Percentiles rank a stretch among this genome's conserved stretches.
phyloP scores from a whole-genome alignment of 2,113 vertebrate species.

The Limanda limanda region DNA sequence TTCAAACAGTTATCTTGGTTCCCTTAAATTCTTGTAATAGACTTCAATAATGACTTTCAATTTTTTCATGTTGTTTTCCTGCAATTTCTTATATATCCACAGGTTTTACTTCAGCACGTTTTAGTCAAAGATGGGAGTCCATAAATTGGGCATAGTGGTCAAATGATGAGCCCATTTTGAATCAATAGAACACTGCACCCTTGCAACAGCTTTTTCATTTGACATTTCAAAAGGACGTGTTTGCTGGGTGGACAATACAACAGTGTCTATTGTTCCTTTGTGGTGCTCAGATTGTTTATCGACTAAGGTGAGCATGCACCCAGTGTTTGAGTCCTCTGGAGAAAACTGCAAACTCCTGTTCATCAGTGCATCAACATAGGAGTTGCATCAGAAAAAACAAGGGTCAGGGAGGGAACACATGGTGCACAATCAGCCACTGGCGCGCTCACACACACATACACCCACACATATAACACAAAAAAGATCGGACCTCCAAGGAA shows the following conservation, averaged over 20 bases:
- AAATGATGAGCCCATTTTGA: conserved; percentile 75
- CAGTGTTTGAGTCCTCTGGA: conserved; percentile 49
- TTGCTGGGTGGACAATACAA: conserved; percentile 67
- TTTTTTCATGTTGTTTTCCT: conserved; percentile 40
- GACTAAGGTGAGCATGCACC: conserved; percentile 61
- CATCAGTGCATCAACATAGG: conserved; percentile 48
- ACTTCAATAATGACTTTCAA: conserved; percentile 22
- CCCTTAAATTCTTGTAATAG: conserved; percentile 4
- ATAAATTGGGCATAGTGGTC: conserved; percentile 63
- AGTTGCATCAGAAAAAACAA: conserved; percentile 54
- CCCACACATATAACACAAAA: not conserved
- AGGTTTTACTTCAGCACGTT: conserved; percentile 29
- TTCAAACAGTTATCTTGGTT: conserved; percentile 22
- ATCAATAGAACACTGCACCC: conserved; percentile 70
- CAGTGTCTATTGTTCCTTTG: conserved; percentile 75
- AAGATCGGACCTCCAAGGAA: conserved; percentile 25
- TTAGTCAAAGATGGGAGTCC: conserved; percentile 50
- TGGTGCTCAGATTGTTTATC: conserved; percentile 80
- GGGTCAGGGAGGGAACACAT: conserved; percentile 26
- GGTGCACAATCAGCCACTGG: not conserved
- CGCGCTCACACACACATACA: not conserved
- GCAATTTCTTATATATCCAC: conserved; percentile 46
- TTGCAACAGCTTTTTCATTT: conserved; percentile 67
- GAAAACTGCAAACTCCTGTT: conserved; percentile 50
- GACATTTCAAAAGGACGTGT: conserved; percentile 76